Conservation (phyloP, 2,888 invertebrate species). For the Lissonota sp. region DNA sequence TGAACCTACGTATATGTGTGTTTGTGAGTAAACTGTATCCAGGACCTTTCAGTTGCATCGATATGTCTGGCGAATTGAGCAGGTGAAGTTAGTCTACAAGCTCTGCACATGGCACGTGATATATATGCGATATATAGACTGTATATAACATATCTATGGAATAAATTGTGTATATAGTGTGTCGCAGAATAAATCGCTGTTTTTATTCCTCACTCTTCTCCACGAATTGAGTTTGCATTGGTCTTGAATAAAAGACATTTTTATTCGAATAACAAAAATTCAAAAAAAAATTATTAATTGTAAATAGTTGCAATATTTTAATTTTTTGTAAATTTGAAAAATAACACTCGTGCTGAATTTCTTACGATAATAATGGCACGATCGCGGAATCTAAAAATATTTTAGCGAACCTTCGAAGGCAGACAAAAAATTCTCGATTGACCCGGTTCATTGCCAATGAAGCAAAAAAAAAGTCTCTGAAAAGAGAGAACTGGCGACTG, state of each 20-base stretch:
- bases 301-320: no score
- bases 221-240: no score
- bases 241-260: constrained; percentile 9
- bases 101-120: neutral
- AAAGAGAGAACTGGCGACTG: constrained; percentile 5
- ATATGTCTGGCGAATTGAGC: constrained; percentile 32
- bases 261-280: no score
- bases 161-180: no score
- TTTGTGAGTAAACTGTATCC: neutral
- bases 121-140: no score
- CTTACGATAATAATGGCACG: neutral
- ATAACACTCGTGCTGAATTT: neutral
- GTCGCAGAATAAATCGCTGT: no score
- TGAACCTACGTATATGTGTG: neutral
- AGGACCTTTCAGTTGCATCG: neutral
- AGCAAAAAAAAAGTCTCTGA: neutral
- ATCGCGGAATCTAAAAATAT: constrained; percentile 29
- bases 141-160: no score
- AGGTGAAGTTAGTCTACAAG: constrained; percentile 6
- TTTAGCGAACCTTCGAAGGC: neutral
- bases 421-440: constrained; percentile 13
- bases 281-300: neutral
- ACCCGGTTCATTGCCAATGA: neutral
- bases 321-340: neutral
- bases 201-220: no score